Evolutionary conservation across 2,113 vertebrate species (phyloP).

Genomic region (Clarias gariepinus): DNA sequence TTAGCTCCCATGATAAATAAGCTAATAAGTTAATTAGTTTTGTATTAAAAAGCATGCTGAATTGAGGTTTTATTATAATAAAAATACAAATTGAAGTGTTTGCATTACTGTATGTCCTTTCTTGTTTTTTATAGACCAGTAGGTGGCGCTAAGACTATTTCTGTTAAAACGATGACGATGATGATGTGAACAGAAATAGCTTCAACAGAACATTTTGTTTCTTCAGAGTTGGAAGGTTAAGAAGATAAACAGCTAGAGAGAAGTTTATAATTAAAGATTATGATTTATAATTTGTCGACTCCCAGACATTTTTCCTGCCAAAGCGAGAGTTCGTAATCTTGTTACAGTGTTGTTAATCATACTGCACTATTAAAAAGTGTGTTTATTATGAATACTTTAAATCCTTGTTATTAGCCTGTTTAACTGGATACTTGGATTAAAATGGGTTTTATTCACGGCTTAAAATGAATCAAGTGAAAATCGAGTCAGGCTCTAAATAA

Average conservation of each 20-base stretch:
- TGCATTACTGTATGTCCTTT: no score
- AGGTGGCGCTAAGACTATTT: slow-evolving; percentile 6
- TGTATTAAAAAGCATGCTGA: no score
- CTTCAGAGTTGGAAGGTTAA: no score
- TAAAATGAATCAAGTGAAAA: no score
- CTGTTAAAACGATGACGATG: background rate
- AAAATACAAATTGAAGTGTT: background rate
- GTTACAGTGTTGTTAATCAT: background rate
- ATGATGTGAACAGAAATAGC: background rate
- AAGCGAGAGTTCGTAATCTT: background rate
- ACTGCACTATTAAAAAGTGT: background rate
- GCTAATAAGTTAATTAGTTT: no score
- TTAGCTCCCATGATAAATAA: no score
- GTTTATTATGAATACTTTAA: background rate
- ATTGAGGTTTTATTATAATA: no score
- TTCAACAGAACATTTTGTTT: background rate
- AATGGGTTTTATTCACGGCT: background rate
- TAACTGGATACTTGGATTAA: background rate
- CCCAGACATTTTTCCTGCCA: no score
- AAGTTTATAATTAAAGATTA: background rate
- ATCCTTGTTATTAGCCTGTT: background rate
- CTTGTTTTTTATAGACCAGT: background rate
- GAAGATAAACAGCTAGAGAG: no score
- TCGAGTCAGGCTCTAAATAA: no score
- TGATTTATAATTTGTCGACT: background rate